These are phyloP conservation scores for Torymus auratus DNA, from an alignment of 2,888 invertebrate species.

Conservation along the genomic window DNA sequence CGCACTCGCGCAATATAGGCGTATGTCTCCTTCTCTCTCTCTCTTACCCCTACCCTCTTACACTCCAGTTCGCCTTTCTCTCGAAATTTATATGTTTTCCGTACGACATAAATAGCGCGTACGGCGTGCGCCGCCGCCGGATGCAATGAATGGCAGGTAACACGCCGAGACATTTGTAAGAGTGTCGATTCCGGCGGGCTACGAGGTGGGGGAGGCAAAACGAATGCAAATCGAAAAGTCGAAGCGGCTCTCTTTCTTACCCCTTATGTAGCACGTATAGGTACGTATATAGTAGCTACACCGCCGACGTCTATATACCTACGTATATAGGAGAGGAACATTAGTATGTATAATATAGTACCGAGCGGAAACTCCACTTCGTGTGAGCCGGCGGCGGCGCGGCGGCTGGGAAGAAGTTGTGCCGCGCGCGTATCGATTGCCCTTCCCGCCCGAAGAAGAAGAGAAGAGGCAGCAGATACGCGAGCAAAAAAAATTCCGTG, in stretches of 20 bases:
- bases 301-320: background rate
- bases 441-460: too few relatives aligned
- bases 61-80: background rate
- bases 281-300: background rate
- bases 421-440: too few relatives aligned
- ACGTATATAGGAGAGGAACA: too few relatives aligned
- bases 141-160: slow-evolving; percentile 62
- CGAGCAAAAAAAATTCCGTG: too few relatives aligned
- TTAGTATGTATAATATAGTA: background rate
- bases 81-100: slow-evolving; percentile 21
- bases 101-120: slow-evolving; percentile 43
- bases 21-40: too few relatives aligned
- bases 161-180: slow-evolving; percentile 58
- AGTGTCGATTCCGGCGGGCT: slow-evolving; percentile 29
- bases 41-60: too few relatives aligned
- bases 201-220: too few relatives aligned
- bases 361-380: background rate
- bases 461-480: too few relatives aligned
- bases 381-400: background rate
- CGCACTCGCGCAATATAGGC: background rate
- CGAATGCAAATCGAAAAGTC: slow-evolving; percentile 59
- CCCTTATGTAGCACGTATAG: background rate
- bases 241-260: slow-evolving; percentile 33
- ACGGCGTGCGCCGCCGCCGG: slow-evolving; percentile 44
- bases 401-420: background rate